Conservation (phyloP, 2,113 vertebrate species). For the Corythaixoides concolor region DNA sequence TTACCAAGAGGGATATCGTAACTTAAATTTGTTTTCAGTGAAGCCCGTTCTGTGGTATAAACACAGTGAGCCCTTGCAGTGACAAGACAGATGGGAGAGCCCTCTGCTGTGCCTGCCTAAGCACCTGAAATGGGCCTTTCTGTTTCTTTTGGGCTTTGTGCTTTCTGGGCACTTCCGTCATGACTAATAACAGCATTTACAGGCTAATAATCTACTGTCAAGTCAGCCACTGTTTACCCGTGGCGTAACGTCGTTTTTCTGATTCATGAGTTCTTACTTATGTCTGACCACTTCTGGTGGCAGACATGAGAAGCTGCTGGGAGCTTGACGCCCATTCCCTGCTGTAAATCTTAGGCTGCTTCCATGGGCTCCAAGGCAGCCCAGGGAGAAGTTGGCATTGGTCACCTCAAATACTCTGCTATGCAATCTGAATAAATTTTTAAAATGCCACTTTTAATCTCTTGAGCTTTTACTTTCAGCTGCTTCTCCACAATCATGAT, state of each 20-base stretch:
- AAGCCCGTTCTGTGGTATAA: not conserved
- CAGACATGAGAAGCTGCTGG: not conserved
- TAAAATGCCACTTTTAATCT: not conserved
- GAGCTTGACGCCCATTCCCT: not conserved
- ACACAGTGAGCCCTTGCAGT: not conserved
- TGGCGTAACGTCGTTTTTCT: not conserved
- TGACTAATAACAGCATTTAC: not conserved
- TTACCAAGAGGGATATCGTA: not conserved
- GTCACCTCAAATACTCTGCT: not conserved
- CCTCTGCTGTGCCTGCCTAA: not conserved
- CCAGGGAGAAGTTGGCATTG: not conserved
- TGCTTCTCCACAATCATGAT: not conserved
- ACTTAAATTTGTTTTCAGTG: not conserved
- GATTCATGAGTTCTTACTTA: not conserved
- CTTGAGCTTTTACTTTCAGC: not conserved
- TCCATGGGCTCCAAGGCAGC: not conserved
- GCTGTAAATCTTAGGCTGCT: not conserved
- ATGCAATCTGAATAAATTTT: not conserved
- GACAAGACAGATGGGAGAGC: slow-evolving; percentile 21
- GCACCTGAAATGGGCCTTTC: not conserved
- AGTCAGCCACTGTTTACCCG: not conserved
- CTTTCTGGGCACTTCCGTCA: not conserved
- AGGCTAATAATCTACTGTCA: not conserved
- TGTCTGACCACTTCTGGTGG: not conserved
- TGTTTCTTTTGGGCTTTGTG: not conserved